These are phyloP conservation scores for Sympetrum striolatum DNA, from an alignment of 2,888 invertebrate genomes.

Conservation along the genomic window DNA sequence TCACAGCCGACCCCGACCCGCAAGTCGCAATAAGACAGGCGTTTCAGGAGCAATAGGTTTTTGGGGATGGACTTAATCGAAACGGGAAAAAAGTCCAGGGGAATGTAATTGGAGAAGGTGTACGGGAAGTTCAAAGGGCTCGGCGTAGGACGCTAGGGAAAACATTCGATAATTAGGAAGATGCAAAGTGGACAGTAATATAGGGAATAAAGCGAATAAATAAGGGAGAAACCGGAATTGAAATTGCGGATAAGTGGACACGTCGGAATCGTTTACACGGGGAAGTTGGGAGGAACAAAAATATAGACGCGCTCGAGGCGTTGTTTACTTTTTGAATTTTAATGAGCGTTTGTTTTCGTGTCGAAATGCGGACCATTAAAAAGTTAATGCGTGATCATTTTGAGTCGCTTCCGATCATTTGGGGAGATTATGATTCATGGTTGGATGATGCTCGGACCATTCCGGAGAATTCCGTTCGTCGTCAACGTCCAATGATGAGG, in stretches of 20 bases:
- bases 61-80: too few species aligned
- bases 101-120: too few species aligned
- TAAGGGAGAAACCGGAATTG: background rate
- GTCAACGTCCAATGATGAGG: too few species aligned
- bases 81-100: too few species aligned
- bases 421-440: background rate
- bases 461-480: too few species aligned
- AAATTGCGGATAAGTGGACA: background rate
- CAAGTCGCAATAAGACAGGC: too few species aligned
- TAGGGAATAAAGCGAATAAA: background rate
- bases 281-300: background rate
- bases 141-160: background rate
- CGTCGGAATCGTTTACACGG: background rate
- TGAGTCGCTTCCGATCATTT: background rate
- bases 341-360: background rate
- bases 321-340: background rate
- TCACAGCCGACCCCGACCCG: too few species aligned
- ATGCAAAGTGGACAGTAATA: background rate
- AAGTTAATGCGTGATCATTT: background rate
- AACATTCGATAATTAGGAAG: background rate
- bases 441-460: background rate
- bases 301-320: background rate
- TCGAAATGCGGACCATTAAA: background rate
- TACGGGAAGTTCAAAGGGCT: background rate
- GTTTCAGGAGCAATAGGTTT: too few species aligned